Conservation (phyloP, 2,797 vertebrate genomes). For the Ataeniobius toweri region DNA sequence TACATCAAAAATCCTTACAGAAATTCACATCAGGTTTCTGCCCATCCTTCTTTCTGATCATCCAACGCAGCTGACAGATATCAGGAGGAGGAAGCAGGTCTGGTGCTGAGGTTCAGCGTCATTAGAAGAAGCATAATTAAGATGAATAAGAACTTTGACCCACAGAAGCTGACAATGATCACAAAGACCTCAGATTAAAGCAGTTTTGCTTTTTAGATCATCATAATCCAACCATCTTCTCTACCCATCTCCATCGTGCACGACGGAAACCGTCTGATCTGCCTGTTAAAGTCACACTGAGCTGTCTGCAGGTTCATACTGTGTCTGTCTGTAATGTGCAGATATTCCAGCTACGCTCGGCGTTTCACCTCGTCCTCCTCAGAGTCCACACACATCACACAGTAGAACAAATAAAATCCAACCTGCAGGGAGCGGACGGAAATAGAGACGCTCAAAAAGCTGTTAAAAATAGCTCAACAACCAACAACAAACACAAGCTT, state of each 20-base stretch:
- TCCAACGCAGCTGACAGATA: too few species aligned
- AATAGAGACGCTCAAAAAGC: constrained; percentile 38
- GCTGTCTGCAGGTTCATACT: too few species aligned
- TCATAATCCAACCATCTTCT: too few species aligned
- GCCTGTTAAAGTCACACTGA: too few species aligned
- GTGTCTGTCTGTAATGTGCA: too few species aligned
- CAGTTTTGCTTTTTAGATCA: neutral
- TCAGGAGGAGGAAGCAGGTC: too few species aligned
- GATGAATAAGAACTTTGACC: neutral
- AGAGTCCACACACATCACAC: neutral
- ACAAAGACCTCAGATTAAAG: neutral
- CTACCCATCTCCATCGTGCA: neutral
- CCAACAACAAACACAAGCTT: neutral
- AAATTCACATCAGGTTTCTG: too few species aligned
- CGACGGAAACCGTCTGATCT: neutral
- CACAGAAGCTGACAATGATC: too few species aligned
- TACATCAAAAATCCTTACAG: too few species aligned
- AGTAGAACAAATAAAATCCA: constrained; percentile 13
- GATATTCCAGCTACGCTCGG: too few species aligned
- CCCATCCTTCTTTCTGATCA: too few species aligned
- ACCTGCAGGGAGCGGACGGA: constrained; percentile 28
- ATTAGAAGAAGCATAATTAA: neutral
- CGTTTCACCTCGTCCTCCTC: neutral
- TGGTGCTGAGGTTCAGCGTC: neutral
- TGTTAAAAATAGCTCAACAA: constrained; percentile 48